Base-by-base conservation (phyloP, 2,797 vertebrate genomes). In the Lagothrix lagotricha region DNA sequence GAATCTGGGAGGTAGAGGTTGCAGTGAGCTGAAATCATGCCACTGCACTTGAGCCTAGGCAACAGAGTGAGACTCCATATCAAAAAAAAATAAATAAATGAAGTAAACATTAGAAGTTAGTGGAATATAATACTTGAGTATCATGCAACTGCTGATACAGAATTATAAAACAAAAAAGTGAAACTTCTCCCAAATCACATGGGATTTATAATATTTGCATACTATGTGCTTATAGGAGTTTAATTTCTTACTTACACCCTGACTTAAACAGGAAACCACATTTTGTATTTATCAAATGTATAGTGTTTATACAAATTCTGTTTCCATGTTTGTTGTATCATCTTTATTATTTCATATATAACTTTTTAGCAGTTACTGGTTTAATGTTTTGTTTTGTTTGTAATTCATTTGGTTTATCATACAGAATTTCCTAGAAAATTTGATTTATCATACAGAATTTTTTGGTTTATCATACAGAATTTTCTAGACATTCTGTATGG, bases 311-410 rank as follows among this genome's bases (percentile, higher is more conserved):
- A 86, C 13, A 79, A 79, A 96, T 70, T 75, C 10, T 76, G 2
- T 90, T 93, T 58, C 14, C 30, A 52, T 91, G 26, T 88, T 87
- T 93, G 85, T 83, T 87, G n/a, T 61, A 79, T 48, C 20, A 58
- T 30, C n/a, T 88, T 81, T 83, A 61, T 84, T 64, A 83, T 95
- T 97, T 94, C 33, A 77, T 39, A 58, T 93, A 7, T 24, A 73
- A 70, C 33, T 52, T 88, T 93, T 70, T 26, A 95, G 14, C 91
- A 87, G 15, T 75, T 91, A 50, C 30, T 88, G 5, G 22, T 44
- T 93, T 82, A 39, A 41, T 28, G 14, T 17, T 70, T 39, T 73
- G 17, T 72, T 58, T 87, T 67, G 67, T 77, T 46, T 72, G 0
- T 7, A 93, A 33, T 84, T 92, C 7, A 61, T 75, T 94, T 88